phyloP scores from a whole-genome alignment of 2,113 vertebrate genomes.

The Calonectris borealis region DNA sequence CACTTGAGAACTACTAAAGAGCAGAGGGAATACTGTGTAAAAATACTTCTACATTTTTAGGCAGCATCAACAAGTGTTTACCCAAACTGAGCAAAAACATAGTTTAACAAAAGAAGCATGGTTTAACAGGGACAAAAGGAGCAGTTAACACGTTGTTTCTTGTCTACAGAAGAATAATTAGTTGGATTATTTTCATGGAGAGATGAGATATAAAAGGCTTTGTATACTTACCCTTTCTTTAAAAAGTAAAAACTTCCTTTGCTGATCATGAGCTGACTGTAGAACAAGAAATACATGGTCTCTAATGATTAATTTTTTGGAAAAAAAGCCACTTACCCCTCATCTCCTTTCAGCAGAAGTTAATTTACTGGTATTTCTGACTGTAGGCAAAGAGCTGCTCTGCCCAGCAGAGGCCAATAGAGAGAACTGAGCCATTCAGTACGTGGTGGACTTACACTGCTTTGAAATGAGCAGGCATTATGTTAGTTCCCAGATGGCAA shows the following conservation, averaged over 20 bases:
- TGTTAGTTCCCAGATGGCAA: not conserved
- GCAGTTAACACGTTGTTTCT: not conserved
- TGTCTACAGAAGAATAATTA: not conserved
- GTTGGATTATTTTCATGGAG: not conserved
- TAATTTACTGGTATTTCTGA: not conserved
- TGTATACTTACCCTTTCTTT: not conserved
- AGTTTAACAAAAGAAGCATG: not conserved
- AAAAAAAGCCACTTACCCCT: not conserved
- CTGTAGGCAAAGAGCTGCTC: not conserved
- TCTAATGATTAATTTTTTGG: not conserved
- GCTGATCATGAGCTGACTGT: not conserved
- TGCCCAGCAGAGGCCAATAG: not conserved
- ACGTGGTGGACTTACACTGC: fast-evolving
- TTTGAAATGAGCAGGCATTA: not conserved
- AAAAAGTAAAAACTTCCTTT: not conserved
- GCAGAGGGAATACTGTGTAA: not conserved
- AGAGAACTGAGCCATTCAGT: not conserved
- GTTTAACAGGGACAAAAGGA: not conserved
- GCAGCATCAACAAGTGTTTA: not conserved
- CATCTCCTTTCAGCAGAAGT: not conserved
- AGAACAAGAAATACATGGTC: not conserved
- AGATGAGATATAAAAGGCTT: not conserved
- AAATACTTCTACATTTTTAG: not conserved
- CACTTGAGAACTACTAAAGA: not conserved
- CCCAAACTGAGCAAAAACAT: not conserved